Evolutionary conservation across 2,113 vertebrate species (phyloP), one percentile per base, ranked within the genome.

Genomic region (Neodon shergylaensis): DNA sequence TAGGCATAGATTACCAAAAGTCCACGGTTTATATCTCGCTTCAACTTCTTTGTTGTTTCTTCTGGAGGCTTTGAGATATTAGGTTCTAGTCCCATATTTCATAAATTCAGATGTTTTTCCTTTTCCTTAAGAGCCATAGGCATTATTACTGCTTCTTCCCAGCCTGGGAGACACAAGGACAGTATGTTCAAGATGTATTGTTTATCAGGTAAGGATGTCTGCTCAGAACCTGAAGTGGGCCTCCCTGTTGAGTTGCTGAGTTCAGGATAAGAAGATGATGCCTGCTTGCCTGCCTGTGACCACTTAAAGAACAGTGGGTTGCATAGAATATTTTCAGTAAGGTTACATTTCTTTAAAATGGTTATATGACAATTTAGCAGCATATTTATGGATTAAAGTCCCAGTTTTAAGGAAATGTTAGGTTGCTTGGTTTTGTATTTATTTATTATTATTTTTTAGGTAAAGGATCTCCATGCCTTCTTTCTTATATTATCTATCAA

Each of bases 171-270:
- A 24, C 70, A 52, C 63, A 82, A 10, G 21, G 7, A 12, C 14
- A 61, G 33, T 33, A 28, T 58, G 17, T n/a, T 81, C 39, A 61
- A 82, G 10, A 31, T 39, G 4, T 81, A 39, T 6, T 92, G 6
- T 83, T 84, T 33, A 26, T 84, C 26, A 66, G 81, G 52, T 28
- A 9, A 73, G 31, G 1, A 21, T 73, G 68, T 33, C 52, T 65
- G 26, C 28, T 52, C 13, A 19, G 54, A 68, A 6, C 42, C 8
- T 49, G 22, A 49, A 49, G 16, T 28, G 0, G 0, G 0, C 21
- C 0, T 8, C 22, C 1, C 39, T 0, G 4, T 24, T 54, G 24
- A 24, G 10, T 1, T n/a, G 6, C 17, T 42, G 17, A 74, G 16
- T 66, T 77, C 42, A 31, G 49, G 28, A 61, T 42, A 28, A 52